Evolutionary conservation across 2,113 vertebrate species (phyloP).

Genomic region (Ctenomys sociabilis): DNA sequence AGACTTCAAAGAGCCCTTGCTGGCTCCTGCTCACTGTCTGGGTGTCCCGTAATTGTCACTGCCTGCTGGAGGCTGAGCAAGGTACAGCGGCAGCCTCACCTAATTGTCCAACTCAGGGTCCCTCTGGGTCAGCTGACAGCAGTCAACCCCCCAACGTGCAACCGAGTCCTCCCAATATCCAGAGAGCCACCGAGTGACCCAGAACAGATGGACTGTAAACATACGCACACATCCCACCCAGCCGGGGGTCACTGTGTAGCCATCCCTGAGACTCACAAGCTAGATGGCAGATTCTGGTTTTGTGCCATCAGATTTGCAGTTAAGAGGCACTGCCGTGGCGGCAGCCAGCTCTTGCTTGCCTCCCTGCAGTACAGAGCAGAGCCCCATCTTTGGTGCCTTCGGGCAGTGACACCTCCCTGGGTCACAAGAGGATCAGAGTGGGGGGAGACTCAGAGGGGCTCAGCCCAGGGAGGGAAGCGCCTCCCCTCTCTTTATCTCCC

Average conservation of each 20-base stretch:
- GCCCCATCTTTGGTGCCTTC: background rate
- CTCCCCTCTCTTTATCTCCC: background rate
- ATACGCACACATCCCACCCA: rapidly evolving
- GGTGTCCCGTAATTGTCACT: background rate
- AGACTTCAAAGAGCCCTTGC: background rate
- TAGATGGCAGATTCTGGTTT: background rate
- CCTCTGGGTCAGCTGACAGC: background rate
- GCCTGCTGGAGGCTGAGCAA: background rate
- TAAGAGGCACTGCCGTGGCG: background rate
- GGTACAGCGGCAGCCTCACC: rapidly evolving
- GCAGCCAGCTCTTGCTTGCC: background rate
- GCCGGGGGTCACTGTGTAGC: background rate
- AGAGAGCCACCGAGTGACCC: background rate
- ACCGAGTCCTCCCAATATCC: background rate
- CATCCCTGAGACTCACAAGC: background rate
- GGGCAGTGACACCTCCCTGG: background rate
- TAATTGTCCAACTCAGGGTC: background rate
- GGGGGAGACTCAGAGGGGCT: background rate
- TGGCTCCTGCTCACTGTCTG: background rate
- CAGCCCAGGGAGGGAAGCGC: background rate
- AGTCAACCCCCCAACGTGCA: background rate
- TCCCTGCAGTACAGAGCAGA: background rate
- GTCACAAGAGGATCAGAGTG: conserved; percentile 60
- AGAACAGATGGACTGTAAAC: rapidly evolving
- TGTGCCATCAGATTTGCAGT: background rate